A percentile compares a stretch with the other conserved stretches of the same genome.
Conservation (phyloP, 2,113 vertebrate genomes). For the Fregetta grallaria region DNA sequence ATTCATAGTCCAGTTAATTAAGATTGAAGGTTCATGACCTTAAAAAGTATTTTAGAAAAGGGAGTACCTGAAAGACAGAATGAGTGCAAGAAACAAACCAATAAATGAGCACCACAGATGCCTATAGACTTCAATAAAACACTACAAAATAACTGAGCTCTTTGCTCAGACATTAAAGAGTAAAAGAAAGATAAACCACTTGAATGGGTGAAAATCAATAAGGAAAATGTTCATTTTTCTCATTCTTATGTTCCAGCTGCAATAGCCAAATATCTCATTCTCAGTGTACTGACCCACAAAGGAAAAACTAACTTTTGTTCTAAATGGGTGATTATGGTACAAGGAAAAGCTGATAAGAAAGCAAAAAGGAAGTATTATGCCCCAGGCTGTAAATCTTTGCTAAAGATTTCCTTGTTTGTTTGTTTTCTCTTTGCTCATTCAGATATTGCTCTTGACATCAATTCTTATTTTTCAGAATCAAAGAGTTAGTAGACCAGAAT, state of each 20-base stretch:
- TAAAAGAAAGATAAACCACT: background rate
- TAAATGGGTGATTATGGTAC: background rate
- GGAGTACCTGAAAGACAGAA: background rate
- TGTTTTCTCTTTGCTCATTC: background rate
- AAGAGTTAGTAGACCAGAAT: background rate
- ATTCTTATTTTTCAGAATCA: background rate
- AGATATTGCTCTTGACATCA: background rate
- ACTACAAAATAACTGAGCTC: background rate
- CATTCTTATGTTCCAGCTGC: background rate
- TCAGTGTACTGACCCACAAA: background rate
- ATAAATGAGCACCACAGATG: background rate
- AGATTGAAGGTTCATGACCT: background rate
- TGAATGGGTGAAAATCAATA: background rate
- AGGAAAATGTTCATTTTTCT: background rate
- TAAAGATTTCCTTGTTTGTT: background rate
- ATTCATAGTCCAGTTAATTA: background rate
- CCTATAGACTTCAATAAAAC: background rate
- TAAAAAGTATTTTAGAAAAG: background rate
- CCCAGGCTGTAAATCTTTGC: background rate
- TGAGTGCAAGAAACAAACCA: background rate
- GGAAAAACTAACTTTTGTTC: background rate
- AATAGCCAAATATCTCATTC: background rate
- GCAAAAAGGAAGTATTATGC: background rate
- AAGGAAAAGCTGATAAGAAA: background rate
- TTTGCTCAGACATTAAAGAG: background rate